A percentile compares a stretch with the other conserved stretches of the same genome.
phyloP scores from a whole-genome alignment of 1,140 invertebrate genomes.

The Melanaphis sacchari region DNA sequence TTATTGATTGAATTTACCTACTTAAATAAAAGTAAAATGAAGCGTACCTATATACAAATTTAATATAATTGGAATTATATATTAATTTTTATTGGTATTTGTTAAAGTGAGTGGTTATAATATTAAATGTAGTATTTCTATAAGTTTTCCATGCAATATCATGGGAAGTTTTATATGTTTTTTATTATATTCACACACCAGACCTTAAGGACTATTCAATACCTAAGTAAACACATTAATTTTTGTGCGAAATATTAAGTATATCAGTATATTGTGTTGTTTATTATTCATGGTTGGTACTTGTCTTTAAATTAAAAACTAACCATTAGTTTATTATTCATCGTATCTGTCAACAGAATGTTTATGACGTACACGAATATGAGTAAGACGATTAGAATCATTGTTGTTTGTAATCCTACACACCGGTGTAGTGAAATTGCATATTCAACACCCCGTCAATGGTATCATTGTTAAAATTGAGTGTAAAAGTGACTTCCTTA shows the following conservation, averaged over 20 bases:
- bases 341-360: background rate
- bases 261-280: background rate
- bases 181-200: background rate
- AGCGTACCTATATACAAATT: background rate
- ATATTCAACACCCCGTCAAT: constrained; percentile 16
- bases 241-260: background rate
- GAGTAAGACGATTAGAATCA: background rate
- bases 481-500: background rate
- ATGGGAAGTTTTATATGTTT: background rate
- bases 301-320: background rate
- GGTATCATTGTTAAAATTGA: background rate
- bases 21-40: background rate
- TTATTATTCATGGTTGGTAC: background rate
- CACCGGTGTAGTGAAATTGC: constrained; percentile 32
- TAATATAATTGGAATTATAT: background rate
- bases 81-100: background rate
- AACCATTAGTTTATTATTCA: background rate
- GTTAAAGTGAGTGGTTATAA: background rate
- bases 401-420: background rate
- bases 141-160: background rate
- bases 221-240: background rate
- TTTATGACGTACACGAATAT: background rate
- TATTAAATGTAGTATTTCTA: background rate
- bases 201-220: background rate
- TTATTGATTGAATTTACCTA: background rate